Evolutionary conservation across 2,797 vertebrate species (phyloP).

Genomic region (Okamejei kenojei): DNA sequence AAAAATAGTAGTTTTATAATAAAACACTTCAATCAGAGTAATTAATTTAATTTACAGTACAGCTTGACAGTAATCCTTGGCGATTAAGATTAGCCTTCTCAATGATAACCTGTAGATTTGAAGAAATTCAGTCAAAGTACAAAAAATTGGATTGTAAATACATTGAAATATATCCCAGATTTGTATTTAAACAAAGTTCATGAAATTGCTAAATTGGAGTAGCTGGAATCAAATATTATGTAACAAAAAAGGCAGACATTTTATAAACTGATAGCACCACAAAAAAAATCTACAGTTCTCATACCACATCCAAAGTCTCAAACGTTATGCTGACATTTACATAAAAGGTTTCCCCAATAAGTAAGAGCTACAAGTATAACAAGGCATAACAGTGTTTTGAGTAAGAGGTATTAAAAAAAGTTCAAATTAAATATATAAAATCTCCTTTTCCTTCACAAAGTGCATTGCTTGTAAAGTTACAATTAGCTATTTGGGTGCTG

Average conservation of each 20-base stretch:
- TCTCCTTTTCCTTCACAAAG: neutral
- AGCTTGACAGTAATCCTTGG: neutral
- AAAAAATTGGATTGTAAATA: neutral
- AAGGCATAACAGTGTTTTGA: neutral
- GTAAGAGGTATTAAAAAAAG: neutral
- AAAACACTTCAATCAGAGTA: neutral
- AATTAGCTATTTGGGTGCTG: neutral
- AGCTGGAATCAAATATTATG: neutral
- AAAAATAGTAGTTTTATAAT: neutral
- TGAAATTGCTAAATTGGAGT: neutral
- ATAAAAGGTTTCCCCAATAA: neutral
- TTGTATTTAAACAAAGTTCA: neutral
- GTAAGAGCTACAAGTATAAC: neutral
- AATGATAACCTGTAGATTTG: constrained; percentile 11
- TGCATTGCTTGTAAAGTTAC: neutral
- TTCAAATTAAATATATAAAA: neutral
- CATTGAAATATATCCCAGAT: neutral
- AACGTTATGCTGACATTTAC: neutral
- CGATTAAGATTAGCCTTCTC: neutral
- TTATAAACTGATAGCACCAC: neutral
- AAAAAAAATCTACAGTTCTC: neutral
- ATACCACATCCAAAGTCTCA: neutral
- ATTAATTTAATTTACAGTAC: constrained; percentile 26
- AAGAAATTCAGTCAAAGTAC: neutral
- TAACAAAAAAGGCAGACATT: constrained; percentile 5